Evolutionary conservation across 2,113 vertebrate genomes (phyloP), one percentile per base, ranked within the genome.

Genomic region (Nesoenas mayeri): DNA sequence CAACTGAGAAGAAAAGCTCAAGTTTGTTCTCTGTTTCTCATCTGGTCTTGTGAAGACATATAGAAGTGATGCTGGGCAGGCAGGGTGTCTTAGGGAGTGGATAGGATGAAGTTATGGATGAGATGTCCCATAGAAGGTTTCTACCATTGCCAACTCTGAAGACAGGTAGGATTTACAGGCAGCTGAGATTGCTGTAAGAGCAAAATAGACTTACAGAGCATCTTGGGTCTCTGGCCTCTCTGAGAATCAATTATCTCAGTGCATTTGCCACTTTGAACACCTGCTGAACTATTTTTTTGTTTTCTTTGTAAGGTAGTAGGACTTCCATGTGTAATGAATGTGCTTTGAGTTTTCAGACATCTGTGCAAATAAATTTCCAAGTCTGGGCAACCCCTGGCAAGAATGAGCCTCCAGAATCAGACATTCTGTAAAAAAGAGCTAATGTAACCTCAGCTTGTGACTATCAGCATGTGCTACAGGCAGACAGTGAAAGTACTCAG

Each of bases 121-220:
- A 36, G 15, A 36, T n/a, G 28, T 32, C 40, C 40, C 24, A 40
- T 2, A 48, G 61, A 57, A 75, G 9, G 36, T 32, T 54, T 91
- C 58, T 72, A 15, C 19, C 0, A 0, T 9, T 83, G 15, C 21
- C 44, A 57, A 1, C 28, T 40, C 5, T 5, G 3, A 61, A 70
- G 47, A 70, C 12, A 78, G 53, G 28, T 36, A 28, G 40, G n/a
- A 77, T 51, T 77, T 74, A 18, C 15, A 74, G 25, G 29, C 38
- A 51, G 11, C 8, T 69, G 44, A 36, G 75, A 22, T 5, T 72
- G 32, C 40, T 79, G 15, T 34, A 65, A 75, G 36, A 65, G 51
- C 18, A 74, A 93, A 90, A 79, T 1, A 62, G 28, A 44, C 26
- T 78, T 42, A 29, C 47, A 20, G n/a, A 88, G 5, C 6, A 42